A percentile compares a stretch with the other conserved stretches of the same genome.
Evolutionary conservation across 2,888 invertebrate genomes (phyloP).

Genomic region (Noctua fimbriata): DNA sequence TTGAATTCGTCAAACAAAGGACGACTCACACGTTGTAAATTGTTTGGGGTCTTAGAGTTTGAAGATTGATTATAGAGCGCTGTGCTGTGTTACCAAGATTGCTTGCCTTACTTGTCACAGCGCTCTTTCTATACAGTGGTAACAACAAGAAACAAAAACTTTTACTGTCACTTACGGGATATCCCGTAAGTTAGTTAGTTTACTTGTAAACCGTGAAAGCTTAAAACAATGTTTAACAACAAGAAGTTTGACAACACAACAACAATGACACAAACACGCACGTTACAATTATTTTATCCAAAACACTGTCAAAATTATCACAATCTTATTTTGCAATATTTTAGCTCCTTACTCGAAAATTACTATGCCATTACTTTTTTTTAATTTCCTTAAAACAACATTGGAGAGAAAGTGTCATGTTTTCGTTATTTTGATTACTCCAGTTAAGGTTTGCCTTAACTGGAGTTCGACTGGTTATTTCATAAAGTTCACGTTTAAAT

Average conservation of each 20-base stretch:
- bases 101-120: rapidly evolving
- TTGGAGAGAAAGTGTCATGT: neutral
- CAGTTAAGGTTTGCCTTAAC: neutral
- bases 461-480: neutral
- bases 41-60: constrained; percentile 13
- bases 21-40: constrained; percentile 37
- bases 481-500: neutral
- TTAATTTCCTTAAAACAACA: neutral
- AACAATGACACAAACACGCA: too few relatives aligned
- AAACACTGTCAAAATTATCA: neutral
- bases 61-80: constrained; percentile 4
- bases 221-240: too few relatives aligned
- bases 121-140: neutral
- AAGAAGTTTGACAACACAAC: too few relatives aligned
- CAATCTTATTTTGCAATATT: neutral
- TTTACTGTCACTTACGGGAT: too few relatives aligned
- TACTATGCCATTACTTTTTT: neutral
- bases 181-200: too few relatives aligned
- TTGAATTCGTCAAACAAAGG: constrained; percentile 60
- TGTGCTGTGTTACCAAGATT: neutral
- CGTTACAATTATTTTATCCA: neutral
- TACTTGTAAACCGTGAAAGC: too few relatives aligned
- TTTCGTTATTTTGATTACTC: too few relatives aligned
- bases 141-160: neutral
- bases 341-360: neutral